Evolutionary conservation across 2,888 invertebrate species (phyloP).

Genomic region (Oscheius sp.): DNA sequence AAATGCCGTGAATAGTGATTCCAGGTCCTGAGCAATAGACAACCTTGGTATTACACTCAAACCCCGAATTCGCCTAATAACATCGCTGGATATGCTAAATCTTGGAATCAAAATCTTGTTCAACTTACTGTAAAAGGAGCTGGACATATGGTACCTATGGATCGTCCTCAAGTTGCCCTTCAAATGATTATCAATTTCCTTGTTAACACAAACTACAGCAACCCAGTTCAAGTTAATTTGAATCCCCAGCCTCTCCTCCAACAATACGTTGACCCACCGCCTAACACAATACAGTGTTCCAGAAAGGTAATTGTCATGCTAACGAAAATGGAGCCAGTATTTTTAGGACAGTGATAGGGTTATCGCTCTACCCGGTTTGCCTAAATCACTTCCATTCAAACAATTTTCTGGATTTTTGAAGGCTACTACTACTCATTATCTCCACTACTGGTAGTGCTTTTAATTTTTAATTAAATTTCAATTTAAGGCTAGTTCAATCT

Average conservation of each 20-base stretch:
- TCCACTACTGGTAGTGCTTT: conserved; percentile 71
- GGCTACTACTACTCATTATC: conserved; percentile 66
- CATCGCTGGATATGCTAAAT: conserved; percentile 48
- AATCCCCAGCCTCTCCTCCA: conserved; percentile 35
- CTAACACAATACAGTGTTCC: not conserved
- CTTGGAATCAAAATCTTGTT: conserved; percentile 42
- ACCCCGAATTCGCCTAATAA: conserved; percentile 12
- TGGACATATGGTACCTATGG: conserved; percentile 52
- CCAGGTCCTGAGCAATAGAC: conserved; percentile 26
- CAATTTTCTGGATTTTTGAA: conserved; percentile 56
- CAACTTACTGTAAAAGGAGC: conserved; percentile 53
- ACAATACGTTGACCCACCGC: not conserved
- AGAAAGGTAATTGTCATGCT: conserved; percentile 15
- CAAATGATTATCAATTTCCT: conserved; percentile 63
- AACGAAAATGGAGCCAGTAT: not conserved
- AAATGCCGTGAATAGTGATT: not conserved
- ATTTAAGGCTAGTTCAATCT: conserved; percentile 47
- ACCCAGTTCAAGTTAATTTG: conserved; percentile 34
- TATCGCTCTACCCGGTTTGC: conserved; percentile 41
- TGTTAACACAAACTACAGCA: conserved; percentile 48
- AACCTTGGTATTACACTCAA: conserved; percentile 44
- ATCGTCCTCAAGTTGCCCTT: conserved; percentile 57
- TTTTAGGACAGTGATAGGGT: conserved; percentile 37
- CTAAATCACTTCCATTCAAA: conserved; percentile 32
- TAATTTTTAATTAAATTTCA: not conserved